Evolutionary conservation across 2,113 vertebrate genomes (phyloP), one percentile per base, ranked within the genome.

Genomic region (Jaculus jaculus): DNA sequence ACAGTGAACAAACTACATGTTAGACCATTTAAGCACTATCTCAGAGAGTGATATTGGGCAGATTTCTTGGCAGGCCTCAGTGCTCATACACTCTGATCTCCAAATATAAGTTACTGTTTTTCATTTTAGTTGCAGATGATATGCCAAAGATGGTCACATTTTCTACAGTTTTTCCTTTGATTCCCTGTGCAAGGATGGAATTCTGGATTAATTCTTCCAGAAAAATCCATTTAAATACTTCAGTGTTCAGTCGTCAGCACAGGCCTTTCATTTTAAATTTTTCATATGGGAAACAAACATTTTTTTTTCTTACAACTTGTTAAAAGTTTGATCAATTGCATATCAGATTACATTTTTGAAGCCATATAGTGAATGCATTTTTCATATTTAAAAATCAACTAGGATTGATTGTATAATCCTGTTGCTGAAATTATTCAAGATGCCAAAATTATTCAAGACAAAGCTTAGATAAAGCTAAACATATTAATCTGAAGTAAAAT

Each of bases 251-350:
- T 71, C 77, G 80, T 42, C 81, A 91, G 26, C 39, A 87, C 69
- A 86, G 47, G 30, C 71, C 73, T 91, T 96, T 94, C 54, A 66
- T 93, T 95, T 92, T 68, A 1, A 10, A 69, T 81, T 85, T 94
- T 7, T 51, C 93, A 94, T 92, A 78, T 96, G 94, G 90, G n/a
- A 87, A 95, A 80, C 89, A 96, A 91, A 65, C 15, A 96, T 89
- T 23, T 83, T 51, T n/a, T 51, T 95, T 94, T 84, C 66, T 95
- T 87, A 72, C 21, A 85, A 24, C 93, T 89, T 92, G 84, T 93
- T 92, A 58, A 87, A 95, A 73, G 26, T 85, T 95, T 90, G 71
- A 93, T 63, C 79, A 84, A 83, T 47, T 83, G n/a, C 68, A 93
- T 92, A 51, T 66, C 75, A 66, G 4, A 69, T 77, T 93, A 32